These are phyloP conservation scores for Diorhabda sublineata DNA, from an alignment of 1,140 invertebrate species.

Conservation along the genomic window DNA sequence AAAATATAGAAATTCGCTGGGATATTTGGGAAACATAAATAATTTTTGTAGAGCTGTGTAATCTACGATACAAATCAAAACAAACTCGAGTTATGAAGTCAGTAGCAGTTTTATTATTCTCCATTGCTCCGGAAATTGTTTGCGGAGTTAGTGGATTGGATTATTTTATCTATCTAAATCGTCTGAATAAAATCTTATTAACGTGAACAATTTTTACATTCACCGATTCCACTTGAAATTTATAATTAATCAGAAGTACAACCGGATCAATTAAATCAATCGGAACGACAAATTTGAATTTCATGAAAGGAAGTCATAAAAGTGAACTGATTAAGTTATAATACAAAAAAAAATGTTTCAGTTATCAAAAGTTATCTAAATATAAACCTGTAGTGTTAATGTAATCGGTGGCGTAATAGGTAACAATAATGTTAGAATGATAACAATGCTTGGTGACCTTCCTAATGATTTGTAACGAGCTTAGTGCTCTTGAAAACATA, in stretches of 20 bases:
- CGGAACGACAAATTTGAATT: background rate
- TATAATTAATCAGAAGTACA: background rate
- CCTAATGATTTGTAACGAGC: constrained; percentile 3
- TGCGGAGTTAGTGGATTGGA: too few relatives aligned
- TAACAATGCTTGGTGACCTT: constrained; percentile 12
- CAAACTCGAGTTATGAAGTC: too few relatives aligned
- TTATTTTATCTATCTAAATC: too few relatives aligned
- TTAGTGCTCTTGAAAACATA: background rate
- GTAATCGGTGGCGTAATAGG: background rate
- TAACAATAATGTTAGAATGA: background rate
- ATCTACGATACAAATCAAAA: too few relatives aligned
- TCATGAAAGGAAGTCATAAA: background rate
- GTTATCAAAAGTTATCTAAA: background rate
- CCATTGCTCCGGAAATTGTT: too few relatives aligned
- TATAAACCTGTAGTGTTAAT: background rate
- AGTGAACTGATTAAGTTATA: constrained; percentile 1
- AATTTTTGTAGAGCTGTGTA: too few relatives aligned
- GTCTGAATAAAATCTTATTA: too few relatives aligned
- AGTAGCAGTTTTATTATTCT: too few relatives aligned
- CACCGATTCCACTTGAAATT: background rate
- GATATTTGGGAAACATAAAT: too few relatives aligned
- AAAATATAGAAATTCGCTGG: too few relatives aligned
- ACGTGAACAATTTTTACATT: background rate
- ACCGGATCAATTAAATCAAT: background rate
- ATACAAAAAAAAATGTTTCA: background rate